Evolutionary conservation across 1,140 invertebrate genomes (phyloP).

Genomic region (Bathynomus jamesi): DNA sequence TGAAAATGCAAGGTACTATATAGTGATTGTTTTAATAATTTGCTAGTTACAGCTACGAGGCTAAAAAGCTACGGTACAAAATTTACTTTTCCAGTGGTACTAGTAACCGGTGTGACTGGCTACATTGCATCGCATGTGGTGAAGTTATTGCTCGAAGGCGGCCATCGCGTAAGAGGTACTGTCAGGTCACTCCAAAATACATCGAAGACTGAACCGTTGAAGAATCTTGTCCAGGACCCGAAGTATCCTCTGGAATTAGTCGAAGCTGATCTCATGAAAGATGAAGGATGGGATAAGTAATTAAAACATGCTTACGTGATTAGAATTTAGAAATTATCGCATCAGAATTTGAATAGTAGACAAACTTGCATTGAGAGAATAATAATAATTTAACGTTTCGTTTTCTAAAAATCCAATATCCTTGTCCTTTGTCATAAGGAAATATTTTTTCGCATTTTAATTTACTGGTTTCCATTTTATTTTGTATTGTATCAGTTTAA

Average conservation of each 20-base stretch:
- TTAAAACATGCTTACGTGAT: not conserved
- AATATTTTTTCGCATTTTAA: too few relatives aligned
- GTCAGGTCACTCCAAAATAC: conserved; percentile 48
- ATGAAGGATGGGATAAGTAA: conserved; percentile 43
- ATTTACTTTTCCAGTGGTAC: conserved; percentile 42
- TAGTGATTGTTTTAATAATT: too few relatives aligned
- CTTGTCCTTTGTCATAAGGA: too few relatives aligned
- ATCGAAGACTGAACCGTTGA: conserved; percentile 44
- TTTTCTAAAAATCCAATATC: too few relatives aligned
- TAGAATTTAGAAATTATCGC: not conserved
- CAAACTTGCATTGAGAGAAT: too few relatives aligned
- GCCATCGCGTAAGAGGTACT: conserved; percentile 50
- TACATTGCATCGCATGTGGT: conserved; percentile 52
- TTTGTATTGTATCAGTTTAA: too few relatives aligned
- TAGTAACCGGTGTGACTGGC: conserved; percentile 54
- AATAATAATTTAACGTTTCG: too few relatives aligned
- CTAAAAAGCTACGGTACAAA: too few relatives aligned
- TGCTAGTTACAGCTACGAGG: too few relatives aligned
- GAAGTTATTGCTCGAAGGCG: conserved; percentile 48
- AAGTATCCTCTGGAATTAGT: conserved; percentile 47
- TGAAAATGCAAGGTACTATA: too few relatives aligned
- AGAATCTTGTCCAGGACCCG: conserved; percentile 45
- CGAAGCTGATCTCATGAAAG: conserved; percentile 45
- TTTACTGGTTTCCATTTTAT: too few relatives aligned
- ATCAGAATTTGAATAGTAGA: not conserved